A percentile compares a stretch with the other conserved stretches of the same genome.
Evolutionary conservation across 1,140 invertebrate species (phyloP).

Genomic region (Parasteatoda tepidariorum): DNA sequence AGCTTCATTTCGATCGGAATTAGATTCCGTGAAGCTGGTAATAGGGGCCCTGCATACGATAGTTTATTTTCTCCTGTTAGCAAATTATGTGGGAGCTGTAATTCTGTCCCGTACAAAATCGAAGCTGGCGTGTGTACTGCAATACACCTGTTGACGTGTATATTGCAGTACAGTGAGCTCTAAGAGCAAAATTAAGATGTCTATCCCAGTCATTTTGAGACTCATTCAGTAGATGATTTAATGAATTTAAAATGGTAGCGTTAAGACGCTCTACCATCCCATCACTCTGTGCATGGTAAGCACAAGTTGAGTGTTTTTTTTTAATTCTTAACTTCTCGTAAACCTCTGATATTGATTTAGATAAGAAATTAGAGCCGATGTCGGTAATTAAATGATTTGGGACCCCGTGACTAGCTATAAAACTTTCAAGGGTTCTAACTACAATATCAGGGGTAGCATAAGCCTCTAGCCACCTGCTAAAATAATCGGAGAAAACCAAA

Average conservation of each 20-base stretch:
- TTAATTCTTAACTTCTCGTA: background rate
- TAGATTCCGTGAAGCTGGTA: too few relatives aligned
- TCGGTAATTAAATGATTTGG: slow-evolving; percentile 63
- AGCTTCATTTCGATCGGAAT: too few relatives aligned
- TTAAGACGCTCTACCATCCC: background rate
- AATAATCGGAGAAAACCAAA: slow-evolving; percentile 63
- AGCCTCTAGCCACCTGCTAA: slow-evolving; percentile 64
- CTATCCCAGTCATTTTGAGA: background rate
- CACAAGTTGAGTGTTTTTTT: slow-evolving; percentile 37
- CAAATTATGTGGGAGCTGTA: background rate
- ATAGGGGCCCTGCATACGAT: too few relatives aligned
- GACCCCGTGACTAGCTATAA: slow-evolving; percentile 63
- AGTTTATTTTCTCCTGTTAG: too few relatives aligned
- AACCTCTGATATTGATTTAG: background rate
- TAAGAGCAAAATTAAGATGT: background rate
- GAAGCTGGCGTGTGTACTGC: background rate
- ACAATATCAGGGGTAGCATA: slow-evolving; percentile 64
- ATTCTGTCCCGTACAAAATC: background rate
- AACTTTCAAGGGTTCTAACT: slow-evolving; percentile 60
- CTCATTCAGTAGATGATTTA: background rate
- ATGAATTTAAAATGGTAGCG: background rate
- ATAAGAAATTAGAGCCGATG: slow-evolving; percentile 62
- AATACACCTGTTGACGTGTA: background rate
- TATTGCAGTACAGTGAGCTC: background rate
- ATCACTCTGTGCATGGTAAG: slow-evolving; percentile 55